phyloP scores from a whole-genome alignment of 2,113 vertebrate species.

The Gracilinanus agilis region DNA sequence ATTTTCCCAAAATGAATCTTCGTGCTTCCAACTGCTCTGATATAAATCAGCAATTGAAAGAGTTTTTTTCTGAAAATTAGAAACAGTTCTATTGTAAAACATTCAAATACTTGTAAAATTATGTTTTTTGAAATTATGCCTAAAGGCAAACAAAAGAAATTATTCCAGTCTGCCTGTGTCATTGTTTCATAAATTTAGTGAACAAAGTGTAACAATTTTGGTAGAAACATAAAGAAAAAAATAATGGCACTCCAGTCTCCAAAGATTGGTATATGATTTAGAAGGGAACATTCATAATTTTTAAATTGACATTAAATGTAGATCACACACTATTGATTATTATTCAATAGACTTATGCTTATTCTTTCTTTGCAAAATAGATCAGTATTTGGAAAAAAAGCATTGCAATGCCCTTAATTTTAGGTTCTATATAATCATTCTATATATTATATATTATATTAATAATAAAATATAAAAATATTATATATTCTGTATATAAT shows the following conservation, averaged over 20 bases:
- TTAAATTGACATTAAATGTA: neutral
- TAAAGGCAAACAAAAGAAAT: constrained; percentile 11
- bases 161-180: neutral
- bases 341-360: constrained; percentile 15
- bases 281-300: neutral
- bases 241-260: neutral
- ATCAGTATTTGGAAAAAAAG: neutral
- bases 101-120: constrained; percentile 15
- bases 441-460: too few relatives aligned
- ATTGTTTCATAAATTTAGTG: neutral
- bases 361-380: neutral
- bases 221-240: constrained; percentile 32
- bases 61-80: neutral
- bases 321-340: neutral
- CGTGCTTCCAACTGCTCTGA: neutral
- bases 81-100: neutral
- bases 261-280: constrained; percentile 2
- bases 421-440: neutral
- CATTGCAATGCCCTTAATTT: neutral
- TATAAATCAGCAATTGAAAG: neutral
- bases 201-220: neutral
- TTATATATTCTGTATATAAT: too few relatives aligned
- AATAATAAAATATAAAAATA: too few relatives aligned
- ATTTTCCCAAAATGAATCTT: neutral
- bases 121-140: constrained; percentile 6